Conservation (phyloP, 2,888 invertebrate species). For the Agrotis exclamationis region DNA sequence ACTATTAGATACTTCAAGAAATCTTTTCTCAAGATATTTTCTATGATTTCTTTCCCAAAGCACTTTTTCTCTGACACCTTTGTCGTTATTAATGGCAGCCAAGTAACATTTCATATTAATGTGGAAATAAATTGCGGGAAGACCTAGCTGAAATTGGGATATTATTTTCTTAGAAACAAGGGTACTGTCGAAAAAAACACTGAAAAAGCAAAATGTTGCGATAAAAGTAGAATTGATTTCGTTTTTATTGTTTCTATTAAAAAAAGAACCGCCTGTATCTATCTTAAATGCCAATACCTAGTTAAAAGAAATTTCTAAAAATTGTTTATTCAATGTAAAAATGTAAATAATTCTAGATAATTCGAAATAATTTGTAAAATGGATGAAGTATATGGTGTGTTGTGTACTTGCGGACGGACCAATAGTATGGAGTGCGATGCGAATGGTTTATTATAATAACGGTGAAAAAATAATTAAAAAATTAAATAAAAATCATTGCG, state of each 20-base stretch:
- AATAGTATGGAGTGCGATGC: constrained; percentile 75
- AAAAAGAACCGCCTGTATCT: constrained; percentile 21
- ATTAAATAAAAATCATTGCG: constrained; percentile 71
- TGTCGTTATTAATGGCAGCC: constrained; percentile 19
- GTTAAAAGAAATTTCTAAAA: constrained; percentile 54
- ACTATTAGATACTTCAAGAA: background rate
- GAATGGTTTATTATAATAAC: constrained; percentile 66
- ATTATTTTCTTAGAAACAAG: background rate
- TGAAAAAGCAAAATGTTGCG: background rate
- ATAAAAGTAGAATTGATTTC: no score
- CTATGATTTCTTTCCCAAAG: constrained; percentile 10
- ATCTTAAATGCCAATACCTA: constrained; percentile 42
- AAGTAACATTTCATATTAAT: constrained; percentile 29
- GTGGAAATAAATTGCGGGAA: constrained; percentile 30
- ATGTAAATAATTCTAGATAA: constrained; percentile 71
- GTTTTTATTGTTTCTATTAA: background rate
- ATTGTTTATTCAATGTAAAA: constrained; percentile 67
- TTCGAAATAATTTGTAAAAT: constrained; percentile 63
- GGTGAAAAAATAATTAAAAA: constrained; percentile 73
- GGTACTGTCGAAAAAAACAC: background rate
- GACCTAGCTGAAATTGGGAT: background rate
- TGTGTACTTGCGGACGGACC: constrained; percentile 79
- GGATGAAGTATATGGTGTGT: constrained; percentile 59
- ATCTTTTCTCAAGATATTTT: background rate
- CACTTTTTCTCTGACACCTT: constrained; percentile 7